Evolutionary conservation across 2,888 invertebrate species (phyloP), one percentile per base, ranked within the genome.

Genomic region (Ectemnius continuus): DNA sequence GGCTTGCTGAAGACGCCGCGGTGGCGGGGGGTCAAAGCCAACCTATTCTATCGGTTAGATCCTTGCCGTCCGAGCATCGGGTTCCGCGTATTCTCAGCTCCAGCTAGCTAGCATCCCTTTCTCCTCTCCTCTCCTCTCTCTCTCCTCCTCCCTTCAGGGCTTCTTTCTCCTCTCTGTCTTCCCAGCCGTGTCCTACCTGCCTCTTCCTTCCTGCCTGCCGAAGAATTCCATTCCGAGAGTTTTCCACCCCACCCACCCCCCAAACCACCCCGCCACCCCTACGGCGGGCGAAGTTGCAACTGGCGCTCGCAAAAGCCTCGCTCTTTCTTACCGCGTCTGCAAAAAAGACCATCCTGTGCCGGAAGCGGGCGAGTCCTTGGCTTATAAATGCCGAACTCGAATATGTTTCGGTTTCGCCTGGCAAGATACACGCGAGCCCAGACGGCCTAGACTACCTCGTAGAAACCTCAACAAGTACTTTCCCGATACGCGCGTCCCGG

Each of bases 1-100:
- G 61, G 67, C 63, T 52, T 63, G 65, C 36, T 36, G 36, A 36
- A 36, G 36, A 36, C 36, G 36, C 36, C 36, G 36, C 36, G 36
- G 36, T 2, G 36, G 36, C 36, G 36, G 36, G 70, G 79, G 77
- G 81, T 86, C 80, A 85, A 87, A 87, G 82, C 85, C 78, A 68
- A 78, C 78, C 73, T 65, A 67, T 79, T 82, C 73, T 73, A 67
- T 66, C 62, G 62, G 67, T 72, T 67, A 71, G 79, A 81, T 76
- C 78, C 77, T 70, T 75, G 74, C 75, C 73, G 77, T 79, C 79
- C 70, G 64, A 78, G 67, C 65, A 61, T 66, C 61, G 56, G 62
- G 75, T 72, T 67, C 73, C 73, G 75, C 67, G 72, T 81, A 75
- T 84, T 79, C 77, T 78, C 67, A n/a, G 61, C 62, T 60, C 76